Evolutionary conservation across 2,888 invertebrate species (phyloP), one percentile per base, ranked within the genome.

Genomic region (Cosmia pyralina): DNA sequence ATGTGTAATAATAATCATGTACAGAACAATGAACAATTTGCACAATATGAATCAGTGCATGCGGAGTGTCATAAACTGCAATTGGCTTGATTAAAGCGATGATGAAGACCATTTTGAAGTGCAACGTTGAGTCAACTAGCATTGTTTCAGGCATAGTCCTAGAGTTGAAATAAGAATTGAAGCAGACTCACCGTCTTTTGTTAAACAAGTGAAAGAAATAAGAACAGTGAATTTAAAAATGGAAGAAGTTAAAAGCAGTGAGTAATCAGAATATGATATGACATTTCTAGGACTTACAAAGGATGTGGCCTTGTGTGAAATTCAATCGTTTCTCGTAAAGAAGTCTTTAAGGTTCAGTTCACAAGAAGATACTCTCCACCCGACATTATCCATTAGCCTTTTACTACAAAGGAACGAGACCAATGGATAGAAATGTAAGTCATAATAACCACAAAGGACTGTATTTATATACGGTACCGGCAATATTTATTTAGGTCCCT

Each of bases 41-140:
- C 48, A 57, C 34, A 17, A 38, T 50, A 74, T 77, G 80, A 77
- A 77, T 80, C 77, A 80, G 75, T 53, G 75, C 57, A 19, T 62
- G 55, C 22, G 59, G 52, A 66, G 53, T 63, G 66, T 53, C 75
- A 80, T 80, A 62, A 65, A 77, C 44, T 57, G 19, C 80, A 80
- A 77, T 80, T 77, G 81, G 22, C 22, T 73, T 48, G 55, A 77
- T 74, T 66, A 74, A 55, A 60, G n/a, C 46, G 55, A 53, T 63
- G 62, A 74, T 57, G 19, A 13, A 50, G 22, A 44, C 22, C 44
- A 17, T 50, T 28, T 38, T 66, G 10, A 66, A 62, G 52, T 62
- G 11, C n/a, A 46, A 10, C 52, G 55, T 57, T 79, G 66, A 77
- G 11, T 77, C 80, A 63, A 57, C 46, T 41, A 22, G 19, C 22